Evolutionary conservation across 2,888 invertebrate genomes (phyloP), one percentile per base, ranked within the genome.

Genomic region (Chamaedrilus cognettii): DNA sequence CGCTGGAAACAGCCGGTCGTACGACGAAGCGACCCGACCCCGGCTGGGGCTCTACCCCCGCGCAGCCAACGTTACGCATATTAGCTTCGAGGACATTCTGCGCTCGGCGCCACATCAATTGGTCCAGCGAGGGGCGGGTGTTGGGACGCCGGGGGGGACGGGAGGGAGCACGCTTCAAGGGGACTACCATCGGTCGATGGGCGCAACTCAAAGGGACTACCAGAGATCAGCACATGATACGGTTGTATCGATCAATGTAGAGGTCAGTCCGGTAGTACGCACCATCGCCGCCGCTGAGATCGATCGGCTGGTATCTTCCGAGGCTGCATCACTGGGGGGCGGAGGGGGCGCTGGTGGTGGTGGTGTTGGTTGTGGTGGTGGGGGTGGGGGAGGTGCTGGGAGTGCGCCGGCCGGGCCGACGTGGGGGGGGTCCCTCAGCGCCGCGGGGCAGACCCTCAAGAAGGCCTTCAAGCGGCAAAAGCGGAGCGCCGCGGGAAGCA

Each of bases 381-480:
- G n/a, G n/a, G n/a, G n/a, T n/a, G n/a, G n/a, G n/a, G n/a, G n/a
- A n/a, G n/a, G n/a, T n/a, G n/a, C n/a, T n/a, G n/a, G n/a, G n/a
- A n/a, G 23, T n/a, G 55, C 55, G 11, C 15, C 58, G 19, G 7
- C 58, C 15, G 7, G 7, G 28, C 15, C 58, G 11, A 30, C 30
- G 5, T 30, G 32, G 58, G 7, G 7, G 11, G 58, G 58, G 58
- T 30, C 58, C 26, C 26, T 52, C 30, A 62, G 62, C 49, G 62
- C 62, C 19, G 62, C 62, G 11, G 62, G 62, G n/a, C 62, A 62
- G 49, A 28, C 62, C 31, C 33, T 62, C 51, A 62, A 62, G 51
- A 62, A 62, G 30, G 62, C 62, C 31, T 62, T 62, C 62, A 62
- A 33, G 62, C 30, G 62, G 33, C 62, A 62, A 26, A 62, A 62